Percentiles rank a stretch among this genome's conserved stretches.
Conservation (phyloP, 2,888 invertebrate genomes). For the Conistra vaccinii region DNA sequence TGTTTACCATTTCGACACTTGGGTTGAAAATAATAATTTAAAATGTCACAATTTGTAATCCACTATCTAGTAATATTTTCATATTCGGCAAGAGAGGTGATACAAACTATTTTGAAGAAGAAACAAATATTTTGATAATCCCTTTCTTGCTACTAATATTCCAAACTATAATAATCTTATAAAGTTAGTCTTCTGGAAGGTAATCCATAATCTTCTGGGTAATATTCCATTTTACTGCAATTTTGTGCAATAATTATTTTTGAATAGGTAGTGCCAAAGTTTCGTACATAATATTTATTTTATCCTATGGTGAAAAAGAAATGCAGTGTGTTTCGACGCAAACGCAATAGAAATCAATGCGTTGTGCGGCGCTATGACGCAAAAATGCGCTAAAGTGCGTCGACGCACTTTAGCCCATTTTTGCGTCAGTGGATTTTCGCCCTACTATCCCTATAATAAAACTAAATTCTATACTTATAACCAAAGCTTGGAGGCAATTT, state of each 20-base stretch:
- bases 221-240: constrained; percentile 20
- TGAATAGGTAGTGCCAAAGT: constrained; percentile 78
- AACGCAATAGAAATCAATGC: background rate
- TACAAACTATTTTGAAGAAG: constrained; percentile 78
- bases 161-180: constrained; percentile 27
- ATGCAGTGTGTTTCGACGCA: background rate
- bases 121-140: constrained; percentile 80
- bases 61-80: constrained; percentile 24
- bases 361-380: background rate
- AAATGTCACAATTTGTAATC: constrained; percentile 30
- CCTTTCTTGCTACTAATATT: constrained; percentile 73
- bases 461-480: constrained; percentile 15
- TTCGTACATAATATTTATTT: constrained; percentile 20
- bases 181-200: constrained; percentile 22
- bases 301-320: background rate
- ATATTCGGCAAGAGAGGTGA: constrained; percentile 73
- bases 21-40: constrained; percentile 8
- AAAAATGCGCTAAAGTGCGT: background rate
- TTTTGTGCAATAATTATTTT: constrained; percentile 35
- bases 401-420: no score
- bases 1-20: constrained; percentile 20
- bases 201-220: constrained; percentile 9
- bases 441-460: background rate
- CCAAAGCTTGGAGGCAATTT: constrained; percentile 59
- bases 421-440: background rate